Evolutionary conservation across 2,888 invertebrate species (phyloP).

Genomic region (Ceraclea dissimilis): DNA sequence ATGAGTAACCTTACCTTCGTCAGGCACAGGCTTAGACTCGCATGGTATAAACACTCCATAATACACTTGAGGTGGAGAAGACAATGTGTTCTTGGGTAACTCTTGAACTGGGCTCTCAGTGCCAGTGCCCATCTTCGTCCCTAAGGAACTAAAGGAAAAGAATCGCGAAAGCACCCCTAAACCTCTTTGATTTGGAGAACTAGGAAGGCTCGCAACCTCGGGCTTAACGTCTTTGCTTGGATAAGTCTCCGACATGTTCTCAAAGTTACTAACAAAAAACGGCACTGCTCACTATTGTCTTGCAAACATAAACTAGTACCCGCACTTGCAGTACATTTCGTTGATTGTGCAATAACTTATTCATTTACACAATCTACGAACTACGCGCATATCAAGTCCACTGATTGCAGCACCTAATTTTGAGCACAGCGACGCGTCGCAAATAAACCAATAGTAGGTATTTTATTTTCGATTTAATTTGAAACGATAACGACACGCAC

Average conservation of each 20-base stretch:
- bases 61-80: slow-evolving; percentile 37
- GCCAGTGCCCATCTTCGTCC: neutral
- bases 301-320: neutral
- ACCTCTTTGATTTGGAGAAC: slow-evolving; percentile 16
- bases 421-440: no score
- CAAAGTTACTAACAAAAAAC: neutral
- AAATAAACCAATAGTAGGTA: no score
- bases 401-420: no score
- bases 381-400: no score
- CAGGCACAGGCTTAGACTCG: slow-evolving; percentile 45
- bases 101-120: neutral
- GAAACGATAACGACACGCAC: no score
- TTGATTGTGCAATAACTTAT: no score
- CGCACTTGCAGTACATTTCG: no score
- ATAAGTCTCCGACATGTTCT: slow-evolving; percentile 10
- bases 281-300: neutral
- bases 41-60: slow-evolving; percentile 50
- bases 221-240: slow-evolving; percentile 4
- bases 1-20: slow-evolving; percentile 38
- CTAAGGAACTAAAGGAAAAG: slow-evolving; percentile 20
- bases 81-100: neutral
- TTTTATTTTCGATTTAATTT: no score
- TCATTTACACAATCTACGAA: no score
- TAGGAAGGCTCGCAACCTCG: slow-evolving; percentile 5
- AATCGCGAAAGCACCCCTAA: slow-evolving; percentile 21